Base-by-base conservation (phyloP, 1,140 invertebrate species). In the Bombus polaris region DNA sequence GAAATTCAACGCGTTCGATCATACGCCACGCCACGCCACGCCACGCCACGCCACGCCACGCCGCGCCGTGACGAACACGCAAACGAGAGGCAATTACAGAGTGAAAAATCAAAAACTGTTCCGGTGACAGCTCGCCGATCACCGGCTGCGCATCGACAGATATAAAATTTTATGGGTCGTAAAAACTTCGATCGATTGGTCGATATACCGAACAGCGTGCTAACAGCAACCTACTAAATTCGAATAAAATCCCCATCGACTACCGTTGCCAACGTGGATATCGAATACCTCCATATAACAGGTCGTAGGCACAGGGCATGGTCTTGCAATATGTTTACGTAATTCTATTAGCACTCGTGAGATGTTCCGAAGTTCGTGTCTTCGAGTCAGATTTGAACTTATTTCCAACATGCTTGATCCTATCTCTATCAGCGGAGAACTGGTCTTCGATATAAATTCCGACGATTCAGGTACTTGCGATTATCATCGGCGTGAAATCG, bases 161-260 rank as follows among this genome's bases (percentile, higher is more conserved):
- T 80, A 76, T 83, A 66, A 65, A 76, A 83, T 65, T 83, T 83
- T 66, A 83, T 68, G 72, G 42, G 57, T 53, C 53, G 72, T 74
- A 39, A 65, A 83, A 83, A 66, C 66, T 76, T 66, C 59, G 39
- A 75, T 83, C 72, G 72, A 82, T 81, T 5, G 25, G 5, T 13
- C 25, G 44, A 37, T 65, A 65, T 5, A 32, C 65, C 47, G 28
- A 81, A 2, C 25, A 32, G 57, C 32, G 12, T 28, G 9, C 39
- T 6, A 8, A 70, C 65, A 15, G 22, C 28, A 35, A 62, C 47
- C 37, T 28, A 6, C 53, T 73, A 74, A 73, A 82, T 82, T 73
- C 57, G 80, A 65, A 74, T 82, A 65, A 47, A 82, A 65, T 39
- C 9, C 57, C 18, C 3, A 28, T 8, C 22, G 53, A 53, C 42